These are phyloP conservation scores for Ophioderma brevispina DNA, from an alignment of 35 echinoderm and acorn worm genomes.

Conservation along the genomic window DNA sequence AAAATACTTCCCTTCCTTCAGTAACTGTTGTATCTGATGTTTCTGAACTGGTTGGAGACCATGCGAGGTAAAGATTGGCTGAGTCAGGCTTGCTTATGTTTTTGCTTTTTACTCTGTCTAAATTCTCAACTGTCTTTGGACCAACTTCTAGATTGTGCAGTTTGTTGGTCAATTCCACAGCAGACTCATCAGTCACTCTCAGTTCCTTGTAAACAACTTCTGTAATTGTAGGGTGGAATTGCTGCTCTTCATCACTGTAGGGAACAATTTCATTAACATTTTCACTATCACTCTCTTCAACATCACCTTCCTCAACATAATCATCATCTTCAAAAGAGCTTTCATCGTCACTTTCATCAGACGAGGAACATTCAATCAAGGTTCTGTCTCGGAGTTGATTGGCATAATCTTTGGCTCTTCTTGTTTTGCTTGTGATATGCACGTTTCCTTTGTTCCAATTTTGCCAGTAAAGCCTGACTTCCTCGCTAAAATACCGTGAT, in stretches of 20 bases:
- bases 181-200: not conserved
- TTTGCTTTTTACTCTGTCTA: not conserved
- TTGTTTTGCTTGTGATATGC: not conserved
- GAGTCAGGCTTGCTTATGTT: not conserved
- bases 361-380: conserved; percentile 18
- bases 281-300: not conserved
- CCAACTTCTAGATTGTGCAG: not conserved
- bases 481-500: not conserved
- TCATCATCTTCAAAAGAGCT: not conserved
- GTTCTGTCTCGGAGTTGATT: not conserved
- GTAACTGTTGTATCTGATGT: not conserved
- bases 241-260: not conserved
- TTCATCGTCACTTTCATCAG: conserved; percentile 14
- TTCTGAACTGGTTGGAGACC: not conserved
- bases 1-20: not conserved
- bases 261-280: not conserved
- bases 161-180: not conserved
- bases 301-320: not conserved
- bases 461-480: not conserved
- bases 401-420: conserved; percentile 19
- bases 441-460: not conserved
- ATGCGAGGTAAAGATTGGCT: not conserved
- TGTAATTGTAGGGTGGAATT: not conserved
- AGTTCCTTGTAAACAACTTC: not conserved
- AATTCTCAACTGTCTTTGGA: not conserved